These are phyloP conservation scores for Gonocerus acuteangulatus DNA, from an alignment of 2,888 invertebrate species.

Conservation along the genomic window DNA sequence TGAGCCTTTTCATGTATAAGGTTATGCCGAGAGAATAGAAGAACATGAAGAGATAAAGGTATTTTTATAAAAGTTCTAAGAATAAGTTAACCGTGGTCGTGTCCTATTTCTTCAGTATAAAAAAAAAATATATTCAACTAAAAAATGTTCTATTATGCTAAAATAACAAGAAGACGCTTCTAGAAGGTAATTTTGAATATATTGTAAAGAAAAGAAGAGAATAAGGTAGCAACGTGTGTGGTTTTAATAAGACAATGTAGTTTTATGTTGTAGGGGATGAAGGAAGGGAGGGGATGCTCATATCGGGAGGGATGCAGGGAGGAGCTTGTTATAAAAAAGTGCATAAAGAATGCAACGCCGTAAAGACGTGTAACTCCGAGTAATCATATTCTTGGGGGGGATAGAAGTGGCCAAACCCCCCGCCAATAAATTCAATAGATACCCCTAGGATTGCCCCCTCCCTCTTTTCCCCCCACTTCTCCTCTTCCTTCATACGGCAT, in stretches of 20 bases:
- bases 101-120: too few species aligned
- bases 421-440: conserved; percentile 39
- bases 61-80: too few species aligned
- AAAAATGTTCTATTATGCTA: too few species aligned
- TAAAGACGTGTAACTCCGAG: conserved; percentile 33
- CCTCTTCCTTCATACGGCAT: conserved; percentile 34
- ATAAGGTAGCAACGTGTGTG: conserved; percentile 13
- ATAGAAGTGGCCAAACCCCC: conserved; percentile 29
- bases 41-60: too few species aligned
- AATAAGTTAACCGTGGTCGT: too few species aligned
- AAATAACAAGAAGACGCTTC: too few species aligned
- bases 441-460: conserved; percentile 32
- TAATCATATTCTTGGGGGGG: conserved; percentile 35
- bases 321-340: conserved; percentile 33
- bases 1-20: too few species aligned
- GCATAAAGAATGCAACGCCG: conserved; percentile 35
- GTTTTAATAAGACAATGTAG: conserved; percentile 34
- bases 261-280: conserved; percentile 27
- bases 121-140: too few species aligned
- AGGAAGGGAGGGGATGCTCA: conserved; percentile 1
- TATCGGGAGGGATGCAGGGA: background rate
- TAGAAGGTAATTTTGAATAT: conserved; percentile 21
- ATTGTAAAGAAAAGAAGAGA: conserved; percentile 14
- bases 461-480: conserved; percentile 33
- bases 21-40: too few species aligned